These are phyloP conservation scores for Chiloscyllium plagiosum DNA, from an alignment of 2,113 vertebrate genomes.

Conservation along the genomic window DNA sequence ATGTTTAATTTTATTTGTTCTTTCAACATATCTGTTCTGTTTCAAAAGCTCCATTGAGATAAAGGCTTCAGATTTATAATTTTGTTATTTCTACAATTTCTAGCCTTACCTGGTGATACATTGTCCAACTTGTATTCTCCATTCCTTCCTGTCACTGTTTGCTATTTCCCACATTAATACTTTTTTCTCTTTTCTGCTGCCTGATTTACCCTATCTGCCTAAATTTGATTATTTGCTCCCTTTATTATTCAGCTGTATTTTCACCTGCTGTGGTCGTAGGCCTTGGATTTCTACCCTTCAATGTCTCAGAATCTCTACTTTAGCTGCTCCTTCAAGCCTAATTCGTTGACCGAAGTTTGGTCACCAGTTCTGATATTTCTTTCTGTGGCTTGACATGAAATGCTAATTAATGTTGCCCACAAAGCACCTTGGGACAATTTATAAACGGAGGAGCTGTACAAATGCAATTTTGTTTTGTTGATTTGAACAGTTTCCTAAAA, in stretches of 20 bases:
- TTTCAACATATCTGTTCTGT: too few relatives aligned
- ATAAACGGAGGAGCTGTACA: neutral
- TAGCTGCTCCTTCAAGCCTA: neutral
- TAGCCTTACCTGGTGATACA: too few relatives aligned
- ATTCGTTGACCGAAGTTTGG: neutral
- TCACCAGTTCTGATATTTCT: neutral
- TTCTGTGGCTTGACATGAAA: neutral
- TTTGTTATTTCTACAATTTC: too few relatives aligned
- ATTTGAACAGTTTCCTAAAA: neutral
- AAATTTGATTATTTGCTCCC: too few relatives aligned
- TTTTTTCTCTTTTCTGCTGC: too few relatives aligned
- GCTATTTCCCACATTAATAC: too few relatives aligned
- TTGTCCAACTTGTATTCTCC: too few relatives aligned
- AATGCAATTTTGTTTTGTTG: neutral
- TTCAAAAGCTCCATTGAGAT: too few relatives aligned
- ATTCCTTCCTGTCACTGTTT: too few relatives aligned
- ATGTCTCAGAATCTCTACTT: neutral
- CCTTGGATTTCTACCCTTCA: neutral
- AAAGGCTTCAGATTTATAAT: too few relatives aligned
- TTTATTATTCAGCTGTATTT: neutral
- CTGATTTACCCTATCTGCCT: too few relatives aligned
- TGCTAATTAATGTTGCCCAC: neutral
- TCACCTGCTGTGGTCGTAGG: neutral
- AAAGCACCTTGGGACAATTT: neutral
- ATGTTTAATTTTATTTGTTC: too few relatives aligned